A percentile compares a stretch with the other conserved stretches of the same genome.
phyloP scores from a whole-genome alignment of 2,113 vertebrate species.

The Andinoacara biseriatus region DNA sequence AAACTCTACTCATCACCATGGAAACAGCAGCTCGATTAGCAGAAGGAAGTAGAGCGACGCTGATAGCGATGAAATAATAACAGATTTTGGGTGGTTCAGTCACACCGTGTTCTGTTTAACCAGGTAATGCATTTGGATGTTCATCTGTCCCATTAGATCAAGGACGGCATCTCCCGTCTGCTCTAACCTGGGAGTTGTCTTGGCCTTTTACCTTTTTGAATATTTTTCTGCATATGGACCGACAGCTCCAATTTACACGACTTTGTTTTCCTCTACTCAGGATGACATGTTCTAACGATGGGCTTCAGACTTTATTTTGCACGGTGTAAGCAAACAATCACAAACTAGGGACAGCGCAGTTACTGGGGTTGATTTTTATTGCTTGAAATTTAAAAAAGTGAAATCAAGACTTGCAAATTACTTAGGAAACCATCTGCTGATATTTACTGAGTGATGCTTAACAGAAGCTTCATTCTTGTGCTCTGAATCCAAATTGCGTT shows the following conservation, averaged over 20 bases:
- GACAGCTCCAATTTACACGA: too few species aligned
- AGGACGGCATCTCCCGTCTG: not conserved
- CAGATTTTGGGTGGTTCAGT: not conserved
- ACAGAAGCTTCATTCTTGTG: not conserved
- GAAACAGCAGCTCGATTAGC: conserved; percentile 59
- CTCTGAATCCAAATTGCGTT: not conserved
- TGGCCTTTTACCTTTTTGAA: not conserved
- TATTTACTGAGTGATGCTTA: not conserved
- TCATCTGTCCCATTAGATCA: not conserved
- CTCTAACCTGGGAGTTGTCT: not conserved
- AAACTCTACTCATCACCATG: conserved; percentile 47
- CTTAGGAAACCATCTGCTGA: not conserved
- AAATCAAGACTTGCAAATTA: not conserved
- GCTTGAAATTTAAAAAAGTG: not conserved
- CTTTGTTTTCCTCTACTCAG: not conserved
- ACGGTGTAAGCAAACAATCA: too few species aligned
- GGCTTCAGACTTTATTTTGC: too few species aligned
- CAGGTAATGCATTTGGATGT: not conserved
- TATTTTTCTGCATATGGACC: too few species aligned
- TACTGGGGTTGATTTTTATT: not conserved
- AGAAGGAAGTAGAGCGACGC: conserved; percentile 19
- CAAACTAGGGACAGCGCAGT: too few species aligned
- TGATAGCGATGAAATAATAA: conserved; percentile 13
- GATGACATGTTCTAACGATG: too few species aligned
- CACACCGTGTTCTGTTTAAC: too few species aligned